Evolutionary conservation across 2,888 invertebrate species (phyloP).

Genomic region (Heliconius ethilla): DNA sequence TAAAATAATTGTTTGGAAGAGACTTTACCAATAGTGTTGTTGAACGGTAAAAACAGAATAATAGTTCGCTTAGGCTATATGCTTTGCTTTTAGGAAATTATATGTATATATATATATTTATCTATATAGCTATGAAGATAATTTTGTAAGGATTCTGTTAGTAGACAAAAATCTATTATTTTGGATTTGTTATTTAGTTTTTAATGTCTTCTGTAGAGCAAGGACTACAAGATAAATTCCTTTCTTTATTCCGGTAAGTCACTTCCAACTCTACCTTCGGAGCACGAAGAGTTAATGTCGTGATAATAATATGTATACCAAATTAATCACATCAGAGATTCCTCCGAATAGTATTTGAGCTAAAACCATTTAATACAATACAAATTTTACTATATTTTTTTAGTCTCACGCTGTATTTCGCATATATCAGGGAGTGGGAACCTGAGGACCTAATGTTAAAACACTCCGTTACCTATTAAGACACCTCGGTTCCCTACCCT

Average conservation of each 20-base stretch:
- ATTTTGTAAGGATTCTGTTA: background rate
- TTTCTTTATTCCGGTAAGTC: background rate
- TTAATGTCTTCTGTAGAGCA: background rate
- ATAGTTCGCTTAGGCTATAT: background rate
- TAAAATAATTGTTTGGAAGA: slow-evolving; percentile 30
- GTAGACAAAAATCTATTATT: background rate
- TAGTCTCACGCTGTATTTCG: no score
- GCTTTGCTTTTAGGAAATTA: background rate
- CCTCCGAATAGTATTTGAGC: background rate
- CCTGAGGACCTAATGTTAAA: no score
- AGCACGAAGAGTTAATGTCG: background rate
- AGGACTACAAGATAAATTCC: background rate
- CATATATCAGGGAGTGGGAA: no score
- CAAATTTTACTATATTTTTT: background rate
- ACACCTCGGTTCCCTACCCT: no score
- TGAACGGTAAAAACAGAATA: background rate
- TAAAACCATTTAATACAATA: background rate
- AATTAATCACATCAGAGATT: background rate
- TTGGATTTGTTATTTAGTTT: background rate
- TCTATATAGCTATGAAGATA: background rate
- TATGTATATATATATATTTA: no score
- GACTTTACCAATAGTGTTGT: slow-evolving; percentile 15
- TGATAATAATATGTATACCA: background rate
- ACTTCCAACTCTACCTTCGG: background rate
- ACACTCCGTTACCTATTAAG: no score